A percentile compares a stretch with the other conserved stretches of the same genome.
phyloP scores from a whole-genome alignment of 2,888 invertebrate genomes.

The Enoplolaimus lenunculus region DNA sequence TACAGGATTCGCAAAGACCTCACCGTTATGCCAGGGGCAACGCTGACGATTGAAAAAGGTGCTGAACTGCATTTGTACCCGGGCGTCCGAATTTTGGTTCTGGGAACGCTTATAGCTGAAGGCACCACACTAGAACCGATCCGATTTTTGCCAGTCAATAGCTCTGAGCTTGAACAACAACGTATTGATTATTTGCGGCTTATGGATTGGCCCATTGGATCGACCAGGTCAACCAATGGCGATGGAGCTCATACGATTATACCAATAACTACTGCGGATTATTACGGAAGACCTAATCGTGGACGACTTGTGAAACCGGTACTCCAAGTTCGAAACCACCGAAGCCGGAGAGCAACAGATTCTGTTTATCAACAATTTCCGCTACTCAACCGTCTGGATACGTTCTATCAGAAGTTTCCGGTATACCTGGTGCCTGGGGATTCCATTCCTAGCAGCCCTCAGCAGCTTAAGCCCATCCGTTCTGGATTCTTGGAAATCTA shows the following conservation, averaged over 20 bases:
- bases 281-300: too few relatives aligned
- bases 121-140: slow-evolving; percentile 56
- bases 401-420: slow-evolving; percentile 34
- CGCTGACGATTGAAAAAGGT: slow-evolving; percentile 69
- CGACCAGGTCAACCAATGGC: too few relatives aligned
- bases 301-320: not conserved
- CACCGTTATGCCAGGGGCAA: slow-evolving; percentile 86
- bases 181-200: not conserved
- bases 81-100: slow-evolving; percentile 81
- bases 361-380: slow-evolving; percentile 34
- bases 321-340: not conserved
- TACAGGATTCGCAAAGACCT: slow-evolving; percentile 73
- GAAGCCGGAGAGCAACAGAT: slow-evolving; percentile 24
- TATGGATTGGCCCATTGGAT: not conserved
- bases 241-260: not conserved
- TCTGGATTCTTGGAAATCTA: slow-evolving; percentile 87
- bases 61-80: slow-evolving; percentile 83
- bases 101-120: slow-evolving; percentile 70
- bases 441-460: not conserved
- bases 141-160: slow-evolving; percentile 37
- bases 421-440: slow-evolving; percentile 30
- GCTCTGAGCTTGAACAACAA: slow-evolving; percentile 30
- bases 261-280: not conserved
- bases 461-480: slow-evolving; percentile 42
- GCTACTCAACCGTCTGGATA: slow-evolving; percentile 33